A percentile compares a stretch with the other conserved stretches of the same genome.
These are phyloP conservation scores for Metacarcinus magister DNA, from an alignment of 2,888 invertebrate genomes.

Conservation along the genomic window DNA sequence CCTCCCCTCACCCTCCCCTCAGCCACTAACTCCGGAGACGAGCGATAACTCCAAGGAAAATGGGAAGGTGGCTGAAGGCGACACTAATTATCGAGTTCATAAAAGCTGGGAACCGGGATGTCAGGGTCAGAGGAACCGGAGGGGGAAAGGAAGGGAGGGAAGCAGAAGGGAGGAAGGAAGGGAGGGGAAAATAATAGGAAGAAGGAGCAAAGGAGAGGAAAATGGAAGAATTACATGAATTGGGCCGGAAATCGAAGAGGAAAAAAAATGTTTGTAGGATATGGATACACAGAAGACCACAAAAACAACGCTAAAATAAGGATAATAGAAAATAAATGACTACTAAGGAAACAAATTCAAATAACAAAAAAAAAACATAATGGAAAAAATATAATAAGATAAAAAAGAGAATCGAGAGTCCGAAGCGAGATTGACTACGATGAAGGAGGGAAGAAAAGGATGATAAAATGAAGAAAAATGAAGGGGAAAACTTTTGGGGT, in stretches of 20 bases:
- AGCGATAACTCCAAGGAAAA: slow-evolving; percentile 56
- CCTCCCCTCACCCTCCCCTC: neutral
- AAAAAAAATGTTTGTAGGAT: neutral
- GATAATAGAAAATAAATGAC: neutral
- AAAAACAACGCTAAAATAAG: neutral
- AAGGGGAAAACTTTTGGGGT: neutral
- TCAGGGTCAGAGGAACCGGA: slow-evolving; percentile 58
- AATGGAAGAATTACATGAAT: neutral
- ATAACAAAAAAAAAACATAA: neutral
- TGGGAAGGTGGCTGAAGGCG: slow-evolving; percentile 66
- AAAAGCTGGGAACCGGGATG: slow-evolving; percentile 65
- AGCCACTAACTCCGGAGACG: neutral
- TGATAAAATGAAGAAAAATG: neutral
- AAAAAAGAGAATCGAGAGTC: neutral
- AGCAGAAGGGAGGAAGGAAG: neutral
- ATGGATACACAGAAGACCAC: neutral
- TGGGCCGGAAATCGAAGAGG: neutral
- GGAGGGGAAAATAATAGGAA: neutral
- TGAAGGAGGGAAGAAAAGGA: neutral
- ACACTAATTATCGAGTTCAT: slow-evolving; percentile 71
- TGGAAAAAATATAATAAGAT: no score
- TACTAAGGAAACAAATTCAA: neutral
- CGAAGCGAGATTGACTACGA: neutral
- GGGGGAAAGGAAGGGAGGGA: neutral
- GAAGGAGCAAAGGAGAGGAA: neutral